Evolutionary conservation across 1,140 invertebrate species (phyloP), one percentile per base, ranked within the genome.

Genomic region (Pinna nobilis): DNA sequence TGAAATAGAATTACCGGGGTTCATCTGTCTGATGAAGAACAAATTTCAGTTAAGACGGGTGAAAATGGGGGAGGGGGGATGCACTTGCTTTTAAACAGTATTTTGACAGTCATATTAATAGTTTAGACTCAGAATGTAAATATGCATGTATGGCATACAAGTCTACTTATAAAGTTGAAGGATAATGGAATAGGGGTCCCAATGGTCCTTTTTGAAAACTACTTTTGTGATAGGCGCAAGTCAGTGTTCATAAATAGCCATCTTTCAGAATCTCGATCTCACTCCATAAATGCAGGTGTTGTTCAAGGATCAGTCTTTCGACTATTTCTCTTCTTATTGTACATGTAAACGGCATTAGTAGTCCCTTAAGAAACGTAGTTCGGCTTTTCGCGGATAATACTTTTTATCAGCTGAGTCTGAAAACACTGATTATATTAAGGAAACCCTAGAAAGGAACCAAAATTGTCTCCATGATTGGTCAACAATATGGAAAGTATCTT

Each of bases 331-430:
- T 44, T 44, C 39, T 44, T 44, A 32, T 39, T 60, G 20, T 60
- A n/a, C n/a, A 11, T 60, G 15, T 60, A 15, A 9, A 60, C 6
- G 11, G 18, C 7, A 37, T 37, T 15, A 20, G 32, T 30, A 35
- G 39, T 9, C 18, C 23, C 7, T 30, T 9, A 32, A 3, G 25
- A 9, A 32, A 32, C 25, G 6, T 60, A 11, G 57, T 18, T 37
- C 11, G 57, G 39, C 57, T 60, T 39, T 60, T 60, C 28, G 30
- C 33, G 7, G 57, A 60, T 60, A 20, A 60, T 37, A 60, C 57
- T 13, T 60, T 20, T 13, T 60, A 37, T 15, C 23, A 37, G 23
- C 25, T 60, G n/a, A 5, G 11, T 23, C 57, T 37, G 15, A 6
- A 23, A 23, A 35, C 20, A 13, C 20, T 39, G 30, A 15, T 15